These are phyloP conservation scores for Mustelus asterias DNA, from an alignment of 2,113 vertebrate genomes.

Conservation along the genomic window DNA sequence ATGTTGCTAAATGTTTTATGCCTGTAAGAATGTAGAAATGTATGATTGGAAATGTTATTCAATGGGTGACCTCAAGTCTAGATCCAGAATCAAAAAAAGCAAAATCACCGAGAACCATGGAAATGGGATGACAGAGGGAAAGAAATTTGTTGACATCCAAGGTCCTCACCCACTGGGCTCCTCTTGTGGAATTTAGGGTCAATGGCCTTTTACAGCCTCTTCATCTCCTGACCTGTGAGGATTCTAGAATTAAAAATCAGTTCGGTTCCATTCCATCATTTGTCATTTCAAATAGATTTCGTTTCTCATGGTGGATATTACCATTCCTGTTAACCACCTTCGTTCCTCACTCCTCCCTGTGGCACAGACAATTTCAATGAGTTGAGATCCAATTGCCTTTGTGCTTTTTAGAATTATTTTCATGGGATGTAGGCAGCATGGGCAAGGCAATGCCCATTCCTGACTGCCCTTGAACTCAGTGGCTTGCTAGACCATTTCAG, in stretches of 20 bases:
- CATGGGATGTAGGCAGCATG: not conserved
- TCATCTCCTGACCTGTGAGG: not conserved
- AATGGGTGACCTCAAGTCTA: not conserved
- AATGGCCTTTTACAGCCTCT: not conserved
- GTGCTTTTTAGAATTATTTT: not conserved
- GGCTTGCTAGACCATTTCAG: not conserved
- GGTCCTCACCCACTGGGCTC: not conserved
- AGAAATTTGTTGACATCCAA: not conserved
- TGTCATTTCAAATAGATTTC: not conserved
- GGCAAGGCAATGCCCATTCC: not conserved
- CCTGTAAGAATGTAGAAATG: not conserved
- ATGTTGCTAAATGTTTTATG: not conserved
- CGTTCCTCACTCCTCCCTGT: not conserved
- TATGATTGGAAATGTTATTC: not conserved
- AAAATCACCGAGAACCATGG: not conserved
- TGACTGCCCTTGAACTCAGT: not conserved
- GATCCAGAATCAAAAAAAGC: not conserved
- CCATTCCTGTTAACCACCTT: not conserved
- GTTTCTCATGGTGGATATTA: not conserved
- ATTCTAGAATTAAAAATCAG: not conserved
- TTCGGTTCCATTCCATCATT: not conserved
- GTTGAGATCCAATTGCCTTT: not conserved
- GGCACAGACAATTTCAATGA: not conserved
- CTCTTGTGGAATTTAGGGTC: not conserved
- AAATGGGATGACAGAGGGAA: not conserved